Conservation (phyloP, 2,113 vertebrate species). For the Calidris pugnax region DNA sequence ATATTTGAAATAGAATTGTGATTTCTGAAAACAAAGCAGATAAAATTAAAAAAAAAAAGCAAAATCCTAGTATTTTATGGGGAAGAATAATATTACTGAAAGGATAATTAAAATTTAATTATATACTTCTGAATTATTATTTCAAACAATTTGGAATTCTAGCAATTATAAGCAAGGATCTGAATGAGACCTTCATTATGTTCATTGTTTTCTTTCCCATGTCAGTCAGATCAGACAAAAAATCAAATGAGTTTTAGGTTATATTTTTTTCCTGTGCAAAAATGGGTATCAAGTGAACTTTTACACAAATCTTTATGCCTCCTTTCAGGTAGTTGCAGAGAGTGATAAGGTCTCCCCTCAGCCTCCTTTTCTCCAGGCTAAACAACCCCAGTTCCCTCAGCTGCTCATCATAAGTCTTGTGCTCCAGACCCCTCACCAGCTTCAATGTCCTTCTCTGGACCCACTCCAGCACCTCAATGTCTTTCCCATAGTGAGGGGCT, state of each 20-base stretch:
- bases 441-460: neutral
- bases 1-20: neutral
- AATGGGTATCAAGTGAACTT: neutral
- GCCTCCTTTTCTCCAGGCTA: neutral
- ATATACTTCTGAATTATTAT: neutral
- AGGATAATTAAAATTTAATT: neutral
- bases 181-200: neutral
- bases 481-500: neutral
- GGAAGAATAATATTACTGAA: neutral
- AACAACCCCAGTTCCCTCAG: neutral
- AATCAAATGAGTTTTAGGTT: neutral
- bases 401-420: neutral
- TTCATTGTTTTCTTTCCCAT: neutral
- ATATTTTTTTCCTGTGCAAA: neutral
- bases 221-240: neutral
- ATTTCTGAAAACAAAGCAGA: neutral
- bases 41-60: neutral
- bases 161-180: neutral
- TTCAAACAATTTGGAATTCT: neutral
- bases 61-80: neutral
- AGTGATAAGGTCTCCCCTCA: neutral
- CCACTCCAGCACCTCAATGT: neutral
- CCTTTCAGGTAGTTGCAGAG: neutral
- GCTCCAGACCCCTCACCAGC: neutral
- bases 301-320: neutral